Evolutionary conservation across 2,888 invertebrate genomes (phyloP), one percentile per base, ranked within the genome.

Genomic region (Eristalis intricaria): DNA sequence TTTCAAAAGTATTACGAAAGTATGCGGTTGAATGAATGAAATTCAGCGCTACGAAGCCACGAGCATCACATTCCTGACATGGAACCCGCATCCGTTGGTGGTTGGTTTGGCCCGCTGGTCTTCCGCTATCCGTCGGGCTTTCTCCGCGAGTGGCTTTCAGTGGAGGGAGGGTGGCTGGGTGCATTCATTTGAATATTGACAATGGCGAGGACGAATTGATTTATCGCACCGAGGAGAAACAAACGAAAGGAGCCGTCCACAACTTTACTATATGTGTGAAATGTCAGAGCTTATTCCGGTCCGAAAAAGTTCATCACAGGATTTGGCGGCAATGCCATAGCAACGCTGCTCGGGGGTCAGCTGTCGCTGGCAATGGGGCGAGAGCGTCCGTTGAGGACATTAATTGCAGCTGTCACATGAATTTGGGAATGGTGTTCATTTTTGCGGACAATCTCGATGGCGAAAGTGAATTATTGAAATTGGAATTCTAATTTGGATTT

Each of bases 141-240:
- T 70, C 66, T 50, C 43, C 38, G 64, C 64, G 58, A 71, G 32
- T 40, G 56, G 40, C 32, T 15, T 32, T 32, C 32, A 32, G 1
- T 8, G 32, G 26, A 8, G 3, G 23, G 5, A 26, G 77, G 19
- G 50, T 19, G 19, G 19, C 19, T 35, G 73, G 35, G 60, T 40
- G 73, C 56, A 73, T 73, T 66, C 66, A 80, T 80, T 73, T 80
- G 73, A 40, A 80, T 80, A 73, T 80, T 73, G 73, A 80, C 73
- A 73, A 40, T 60, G 50, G 32, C 23, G 22, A 8, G 70, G 29
- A 40, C 8, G 56, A n/a, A 71, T 58, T 71, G 60, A 79, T 71
- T 65, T 79, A 79, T 65, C 40, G 79, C 79, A 40, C 19, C 38
- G 38, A 7, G 60, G 23, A n/a, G 10, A 50, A 22, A 65, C 40